phyloP scores from a whole-genome alignment of 1,140 invertebrate genomes.

The Ctenoplectra terminalis region DNA sequence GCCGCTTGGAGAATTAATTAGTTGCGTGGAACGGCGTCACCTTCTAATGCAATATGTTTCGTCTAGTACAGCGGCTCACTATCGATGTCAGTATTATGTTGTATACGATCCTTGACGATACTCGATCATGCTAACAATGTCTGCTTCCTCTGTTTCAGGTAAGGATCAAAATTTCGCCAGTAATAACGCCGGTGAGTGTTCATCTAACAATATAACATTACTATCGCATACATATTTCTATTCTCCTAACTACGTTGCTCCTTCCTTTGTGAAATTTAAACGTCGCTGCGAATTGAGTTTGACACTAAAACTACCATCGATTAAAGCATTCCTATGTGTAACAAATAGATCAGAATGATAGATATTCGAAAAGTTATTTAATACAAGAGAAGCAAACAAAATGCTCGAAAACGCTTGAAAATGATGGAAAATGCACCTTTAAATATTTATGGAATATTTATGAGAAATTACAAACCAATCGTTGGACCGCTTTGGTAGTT shows the following conservation, averaged over 20 bases:
- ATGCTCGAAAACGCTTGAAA: too few species aligned
- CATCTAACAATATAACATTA: constrained; percentile 72
- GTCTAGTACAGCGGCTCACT: constrained; percentile 33
- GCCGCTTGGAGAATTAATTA: constrained; percentile 47
- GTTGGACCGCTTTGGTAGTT: too few species aligned
- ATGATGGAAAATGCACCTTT: too few species aligned
- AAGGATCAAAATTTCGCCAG: constrained; percentile 82
- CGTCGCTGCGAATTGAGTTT: too few species aligned
- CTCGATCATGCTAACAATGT: constrained; percentile 53
- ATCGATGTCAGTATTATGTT: constrained; percentile 56
- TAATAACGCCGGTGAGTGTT: constrained; percentile 82
- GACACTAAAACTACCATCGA: too few species aligned
- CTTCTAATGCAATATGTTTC: constrained; percentile 40
- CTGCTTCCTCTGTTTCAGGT: constrained; percentile 77
- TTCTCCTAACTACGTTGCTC: neutral
- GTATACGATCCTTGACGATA: constrained; percentile 30
- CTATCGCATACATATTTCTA: constrained; percentile 30
- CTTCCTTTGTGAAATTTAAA: too few species aligned
- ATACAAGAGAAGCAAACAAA: too few species aligned
- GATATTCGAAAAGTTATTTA: too few species aligned
- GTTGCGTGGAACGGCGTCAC: constrained; percentile 3
- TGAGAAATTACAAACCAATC: too few species aligned
- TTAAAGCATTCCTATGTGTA: too few species aligned
- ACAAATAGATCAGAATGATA: too few species aligned
- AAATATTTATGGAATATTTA: too few species aligned